Evolutionary conservation across 2,113 vertebrate species (phyloP).

Genomic region (Gymnocephalus cernua): DNA sequence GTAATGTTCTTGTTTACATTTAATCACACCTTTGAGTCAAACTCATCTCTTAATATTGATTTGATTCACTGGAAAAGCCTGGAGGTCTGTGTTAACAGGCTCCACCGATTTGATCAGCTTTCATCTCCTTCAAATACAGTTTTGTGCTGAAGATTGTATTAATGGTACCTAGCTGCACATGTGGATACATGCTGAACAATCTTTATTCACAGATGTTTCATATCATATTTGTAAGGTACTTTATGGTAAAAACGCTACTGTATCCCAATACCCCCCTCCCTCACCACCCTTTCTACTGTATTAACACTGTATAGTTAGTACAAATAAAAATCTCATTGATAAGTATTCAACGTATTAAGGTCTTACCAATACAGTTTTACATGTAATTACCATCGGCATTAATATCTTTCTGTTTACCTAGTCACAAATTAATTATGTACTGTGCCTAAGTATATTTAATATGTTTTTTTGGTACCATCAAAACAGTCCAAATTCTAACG

Average conservation of each 20-base stretch:
- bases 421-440: not conserved
- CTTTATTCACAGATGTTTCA: constrained; percentile 43
- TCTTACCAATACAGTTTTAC: not conserved
- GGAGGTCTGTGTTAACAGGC: constrained; percentile 27
- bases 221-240: constrained; percentile 32
- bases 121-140: constrained; percentile 27
- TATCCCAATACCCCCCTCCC: constrained; percentile 4
- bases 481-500: not conserved
- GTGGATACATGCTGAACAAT: constrained; percentile 38
- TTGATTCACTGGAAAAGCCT: constrained; percentile 15
- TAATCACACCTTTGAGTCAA: constrained; percentile 33
- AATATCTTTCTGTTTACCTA: constrained; percentile 3
- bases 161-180: constrained; percentile 30
- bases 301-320: constrained; percentile 21
- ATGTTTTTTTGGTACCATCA: not conserved
- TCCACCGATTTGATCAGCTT: constrained; percentile 20
- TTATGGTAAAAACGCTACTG: constrained; percentile 25
- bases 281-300: not conserved
- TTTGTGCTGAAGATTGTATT: constrained; percentile 45
- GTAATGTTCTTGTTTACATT: constrained; percentile 67
- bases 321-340: not conserved
- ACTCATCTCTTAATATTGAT: constrained; percentile 28
- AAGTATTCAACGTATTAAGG: constrained; percentile 6
- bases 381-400: not conserved
- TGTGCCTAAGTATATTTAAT: constrained; percentile 14